Evolutionary conservation across 1,140 invertebrate genomes (phyloP), one percentile per base, ranked within the genome.

Genomic region (Drosophila gunungcola): DNA sequence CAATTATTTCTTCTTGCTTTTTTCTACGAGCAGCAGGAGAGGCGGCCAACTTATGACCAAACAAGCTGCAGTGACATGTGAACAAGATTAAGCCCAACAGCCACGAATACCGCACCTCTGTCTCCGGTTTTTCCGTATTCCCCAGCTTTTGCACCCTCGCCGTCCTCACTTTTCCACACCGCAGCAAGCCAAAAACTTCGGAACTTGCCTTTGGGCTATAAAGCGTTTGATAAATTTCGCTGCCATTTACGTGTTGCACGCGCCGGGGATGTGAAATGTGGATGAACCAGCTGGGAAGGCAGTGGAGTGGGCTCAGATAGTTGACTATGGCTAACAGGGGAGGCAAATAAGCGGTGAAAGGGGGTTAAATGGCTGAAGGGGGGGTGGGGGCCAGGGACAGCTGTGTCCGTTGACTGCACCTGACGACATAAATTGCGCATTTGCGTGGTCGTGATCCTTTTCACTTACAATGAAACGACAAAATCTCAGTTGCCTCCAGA

Each of bases 191-290:
- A 56, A 70, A 70, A 70, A 70, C 64, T 57, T 70, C 52, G 52
- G 51, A 43, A 34, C 64, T 70, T 9, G 67, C 70, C 41, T 73
- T 73, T 41, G 68, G 73, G 54, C 73, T 32, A 77, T 60, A 67
- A 72, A 74, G 72, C 65, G 67, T 73, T 68, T 86, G 73, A 85
- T 86, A 84, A 78, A 81, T 85, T 81, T 67, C 63, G 43, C 73
- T 69, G 73, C 60, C 63, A 79, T 83, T 82, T 83, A 86, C 63
- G 81, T 81, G 78, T 73, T 85, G 67, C 82, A 85, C 69, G 82
- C 78, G 60, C 56, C 60, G 9, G 45, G 52, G 63, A 49, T 86
- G 63, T 68, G 69, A 76, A 75, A 52, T 70, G 53, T 74, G 72
- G 68, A 74, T 57, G 46, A 70, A 57, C 67, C 67, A 46, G 46